phyloP scores from a whole-genome alignment of 2,797 vertebrate species.

The Sebastes vulpes region DNA sequence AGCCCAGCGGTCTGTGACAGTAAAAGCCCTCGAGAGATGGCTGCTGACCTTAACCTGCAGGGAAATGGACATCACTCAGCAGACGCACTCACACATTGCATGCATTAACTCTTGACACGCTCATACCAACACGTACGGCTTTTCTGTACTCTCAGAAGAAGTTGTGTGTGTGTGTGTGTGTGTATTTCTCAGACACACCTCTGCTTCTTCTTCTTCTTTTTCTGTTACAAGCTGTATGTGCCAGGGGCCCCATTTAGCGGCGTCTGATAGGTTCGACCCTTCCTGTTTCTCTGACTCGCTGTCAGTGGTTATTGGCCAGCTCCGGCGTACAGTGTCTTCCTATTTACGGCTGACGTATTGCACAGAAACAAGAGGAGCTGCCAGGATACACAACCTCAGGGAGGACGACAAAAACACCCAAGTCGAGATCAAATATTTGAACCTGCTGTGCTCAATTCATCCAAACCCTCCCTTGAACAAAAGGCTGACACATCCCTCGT shows the following conservation, averaged over 20 bases:
- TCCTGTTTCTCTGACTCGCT: constrained; percentile 33
- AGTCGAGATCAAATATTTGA: constrained; percentile 45
- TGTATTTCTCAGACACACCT: background rate
- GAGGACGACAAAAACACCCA: background rate
- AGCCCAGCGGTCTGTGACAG: constrained; percentile 68
- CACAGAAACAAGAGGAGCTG: constrained; percentile 31
- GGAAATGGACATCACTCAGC: constrained; percentile 62
- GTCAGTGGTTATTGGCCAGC: constrained; percentile 41
- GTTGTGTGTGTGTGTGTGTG: background rate
- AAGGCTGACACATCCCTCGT: constrained; percentile 27
- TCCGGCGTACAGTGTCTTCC: constrained; percentile 11
- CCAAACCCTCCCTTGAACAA: constrained; percentile 28
- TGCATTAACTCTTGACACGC: constrained; percentile 44
- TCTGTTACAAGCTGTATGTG: constrained; percentile 27
- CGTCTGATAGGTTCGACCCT: constrained; percentile 39
- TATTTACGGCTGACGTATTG: constrained; percentile 7
- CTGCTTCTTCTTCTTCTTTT: background rate
- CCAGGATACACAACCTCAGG: constrained; percentile 25
- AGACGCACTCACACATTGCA: constrained; percentile 46
- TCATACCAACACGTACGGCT: background rate
- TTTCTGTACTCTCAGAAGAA: background rate
- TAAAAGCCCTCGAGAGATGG: constrained; percentile 59
- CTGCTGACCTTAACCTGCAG: constrained; percentile 68
- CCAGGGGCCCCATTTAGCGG: constrained; percentile 50
- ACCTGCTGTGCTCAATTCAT: constrained; percentile 28